phyloP scores from a whole-genome alignment of 2,797 vertebrate genomes.

The Hippoglossus hippoglossus region DNA sequence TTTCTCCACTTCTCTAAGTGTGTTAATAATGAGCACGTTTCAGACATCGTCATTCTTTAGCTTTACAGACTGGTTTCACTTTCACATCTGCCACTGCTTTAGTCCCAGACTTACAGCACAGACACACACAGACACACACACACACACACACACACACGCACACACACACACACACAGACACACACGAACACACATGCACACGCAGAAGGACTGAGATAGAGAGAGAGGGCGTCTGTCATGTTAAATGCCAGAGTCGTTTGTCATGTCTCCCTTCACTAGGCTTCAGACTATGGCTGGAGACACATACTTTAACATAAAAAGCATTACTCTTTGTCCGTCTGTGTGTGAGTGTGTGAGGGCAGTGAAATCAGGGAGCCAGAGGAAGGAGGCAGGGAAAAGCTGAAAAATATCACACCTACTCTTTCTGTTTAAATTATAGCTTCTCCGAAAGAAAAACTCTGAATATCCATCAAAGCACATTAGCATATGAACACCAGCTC shows the following conservation, averaged over 20 bases:
- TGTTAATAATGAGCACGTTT: slow-evolving; percentile 16
- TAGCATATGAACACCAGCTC: slow-evolving; percentile 36
- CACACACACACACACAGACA: slow-evolving; percentile 12
- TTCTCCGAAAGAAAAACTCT: slow-evolving; percentile 12
- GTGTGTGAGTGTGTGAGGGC: not conserved
- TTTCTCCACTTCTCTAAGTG: slow-evolving; percentile 8
- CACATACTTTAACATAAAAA: slow-evolving; percentile 73
- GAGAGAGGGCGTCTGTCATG: slow-evolving; percentile 68
- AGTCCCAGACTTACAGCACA: not conserved
- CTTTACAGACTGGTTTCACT: not conserved
- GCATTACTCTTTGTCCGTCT: slow-evolving; percentile 51
- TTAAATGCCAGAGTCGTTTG: slow-evolving; percentile 82
- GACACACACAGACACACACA: slow-evolving; percentile 3
- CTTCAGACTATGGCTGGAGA: slow-evolving; percentile 65
- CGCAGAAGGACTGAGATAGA: slow-evolving; percentile 23
- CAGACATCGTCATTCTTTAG: slow-evolving; percentile 12
- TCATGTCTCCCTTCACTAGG: slow-evolving; percentile 74
- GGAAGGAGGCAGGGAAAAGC: not conserved
- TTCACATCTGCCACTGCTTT: slow-evolving; percentile 2
- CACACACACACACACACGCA: slow-evolving; percentile 2
- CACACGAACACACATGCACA: slow-evolving; percentile 11
- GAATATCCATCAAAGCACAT: slow-evolving; percentile 18
- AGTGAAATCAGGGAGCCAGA: not conserved
- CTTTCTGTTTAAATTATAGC: slow-evolving; percentile 30
- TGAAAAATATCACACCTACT: slow-evolving; percentile 40